Conservation (phyloP, 1,140 invertebrate genomes). For the Ladona fulva region DNA sequence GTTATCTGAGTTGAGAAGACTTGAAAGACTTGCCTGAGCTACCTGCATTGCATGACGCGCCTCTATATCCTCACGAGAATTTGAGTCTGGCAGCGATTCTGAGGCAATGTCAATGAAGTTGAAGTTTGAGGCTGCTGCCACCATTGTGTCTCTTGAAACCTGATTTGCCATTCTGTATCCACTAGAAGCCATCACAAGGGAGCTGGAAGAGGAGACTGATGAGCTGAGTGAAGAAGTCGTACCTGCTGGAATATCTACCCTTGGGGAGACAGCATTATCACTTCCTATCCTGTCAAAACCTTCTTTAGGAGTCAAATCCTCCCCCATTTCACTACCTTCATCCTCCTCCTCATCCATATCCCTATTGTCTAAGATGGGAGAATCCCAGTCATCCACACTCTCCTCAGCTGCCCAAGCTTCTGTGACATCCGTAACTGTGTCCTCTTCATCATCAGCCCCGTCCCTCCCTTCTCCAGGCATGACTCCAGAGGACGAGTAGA, state of each 20-base stretch:
- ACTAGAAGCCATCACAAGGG: background rate
- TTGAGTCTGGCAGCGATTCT: slow-evolving; percentile 11
- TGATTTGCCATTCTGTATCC: slow-evolving; percentile 4
- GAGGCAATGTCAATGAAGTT: background rate
- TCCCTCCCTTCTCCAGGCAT: background rate
- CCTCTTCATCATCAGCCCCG: background rate
- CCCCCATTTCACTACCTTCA: background rate
- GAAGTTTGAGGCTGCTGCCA: background rate
- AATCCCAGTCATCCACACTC: slow-evolving; percentile 13
- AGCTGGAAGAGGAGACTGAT: background rate
- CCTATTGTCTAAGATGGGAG: background rate
- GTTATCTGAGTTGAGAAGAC: background rate
- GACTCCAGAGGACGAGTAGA: slow-evolving; percentile 22
- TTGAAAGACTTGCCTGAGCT: slow-evolving; percentile 18
- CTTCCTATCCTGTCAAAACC: background rate
- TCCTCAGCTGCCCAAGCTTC: slow-evolving; percentile 13
- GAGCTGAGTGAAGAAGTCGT: background rate
- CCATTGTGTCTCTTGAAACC: background rate
- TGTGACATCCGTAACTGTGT: background rate
- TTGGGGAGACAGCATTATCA: background rate
- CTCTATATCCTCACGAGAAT: slow-evolving; percentile 14
- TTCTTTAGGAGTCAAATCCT: background rate
- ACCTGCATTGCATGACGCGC: slow-evolving; percentile 16
- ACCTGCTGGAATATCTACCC: background rate
- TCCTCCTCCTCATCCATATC: background rate